Base-by-base conservation (phyloP, 1,140 invertebrate species). In the Dermatophagoides farinae region DNA sequence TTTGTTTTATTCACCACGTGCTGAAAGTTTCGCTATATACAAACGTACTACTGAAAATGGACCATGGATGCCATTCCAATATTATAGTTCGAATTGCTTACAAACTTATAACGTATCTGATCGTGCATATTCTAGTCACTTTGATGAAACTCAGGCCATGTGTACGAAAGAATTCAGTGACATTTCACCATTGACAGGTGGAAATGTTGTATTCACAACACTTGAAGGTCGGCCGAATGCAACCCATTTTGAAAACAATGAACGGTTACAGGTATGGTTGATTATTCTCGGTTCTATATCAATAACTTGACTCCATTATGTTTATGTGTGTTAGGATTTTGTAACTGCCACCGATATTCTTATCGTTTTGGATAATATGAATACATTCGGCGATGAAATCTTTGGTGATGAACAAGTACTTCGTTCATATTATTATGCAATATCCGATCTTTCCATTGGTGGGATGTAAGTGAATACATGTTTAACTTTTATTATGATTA, bases 311-410 rank as follows among this genome's bases (percentile, higher is more conserved):
- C 8, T 4, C 31, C 14, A 46, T 38, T 41, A 14, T 10, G 16
- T 59, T 25, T 61, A 25, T 50, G 44, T 57, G 65, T 71, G 72
- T 23, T 67, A 92, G 85, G 87, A 96, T 75, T 98, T 90, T 88
- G 93, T 98, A 1, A 93, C 92, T 61, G 95, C 95, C 0, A 90
- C 86, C 0, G 88, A 91, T 55, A 82, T 99, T 23, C 79, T 80
- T 20, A 95, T 99, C 59, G 82, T 83, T 0, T 71, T 99, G 31
- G 83, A 90, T 63, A 78, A 90, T 43, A 75, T 96, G 63, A 98
- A 98, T 69, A 97, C 93, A 0, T 98, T 97, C 72, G 91, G 95
- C 66, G 95, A 99, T 71, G 93, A 98, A 75, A 80, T 97, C 14
- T 98, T 97, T 69, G 84, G 83, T 0, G 93, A 97, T 71, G 75